These are phyloP conservation scores for Neelides sp. DNA, from an alignment of 1,140 invertebrate species.

Conservation along the genomic window DNA sequence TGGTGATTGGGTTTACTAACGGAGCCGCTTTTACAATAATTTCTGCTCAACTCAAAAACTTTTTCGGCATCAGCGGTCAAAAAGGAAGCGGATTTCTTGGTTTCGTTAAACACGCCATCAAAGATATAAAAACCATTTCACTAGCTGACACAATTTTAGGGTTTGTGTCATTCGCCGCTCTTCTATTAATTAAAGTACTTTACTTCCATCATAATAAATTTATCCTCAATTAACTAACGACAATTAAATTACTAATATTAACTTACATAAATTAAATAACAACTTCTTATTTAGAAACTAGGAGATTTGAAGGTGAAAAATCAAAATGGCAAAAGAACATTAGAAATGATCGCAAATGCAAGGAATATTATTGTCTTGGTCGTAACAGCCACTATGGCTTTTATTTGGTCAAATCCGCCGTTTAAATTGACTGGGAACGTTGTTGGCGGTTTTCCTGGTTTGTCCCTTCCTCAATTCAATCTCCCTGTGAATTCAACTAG, in stretches of 20 bases:
- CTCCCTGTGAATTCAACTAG: conserved; percentile 20
- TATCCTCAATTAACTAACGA: too few species aligned
- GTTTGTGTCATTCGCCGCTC: conserved; percentile 41
- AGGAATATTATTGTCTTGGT: conserved; percentile 40
- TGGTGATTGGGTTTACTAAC: conserved; percentile 63
- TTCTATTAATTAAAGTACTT: conserved; percentile 35
- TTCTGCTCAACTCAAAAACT: conserved; percentile 46
- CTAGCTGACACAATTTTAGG: conserved; percentile 39
- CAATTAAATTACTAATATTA: too few species aligned
- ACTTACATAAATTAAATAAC: too few species aligned
- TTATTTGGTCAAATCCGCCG: conserved; percentile 39
- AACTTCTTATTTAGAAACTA: conserved; percentile 13
- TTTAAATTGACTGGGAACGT: conserved; percentile 52
- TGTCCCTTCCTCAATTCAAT: conserved; percentile 48
- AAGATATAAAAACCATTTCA: conserved; percentile 34
- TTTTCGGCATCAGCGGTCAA: conserved; percentile 44
- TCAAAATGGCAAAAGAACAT: conserved; percentile 28
- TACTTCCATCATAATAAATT: too few species aligned
- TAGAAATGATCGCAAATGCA: conserved; percentile 36
- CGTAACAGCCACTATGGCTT: conserved; percentile 49
- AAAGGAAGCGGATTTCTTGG: conserved; percentile 38
- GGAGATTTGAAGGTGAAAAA: conserved; percentile 9
- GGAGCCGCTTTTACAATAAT: conserved; percentile 54
- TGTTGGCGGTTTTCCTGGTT: conserved; percentile 47
- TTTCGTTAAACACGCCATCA: conserved; percentile 37